Percentiles rank a stretch among this genome's conserved stretches.
These are phyloP conservation scores for Porites rus DNA, from an alignment of 92 coral and sea anemone genomes.

Conservation along the genomic window DNA sequence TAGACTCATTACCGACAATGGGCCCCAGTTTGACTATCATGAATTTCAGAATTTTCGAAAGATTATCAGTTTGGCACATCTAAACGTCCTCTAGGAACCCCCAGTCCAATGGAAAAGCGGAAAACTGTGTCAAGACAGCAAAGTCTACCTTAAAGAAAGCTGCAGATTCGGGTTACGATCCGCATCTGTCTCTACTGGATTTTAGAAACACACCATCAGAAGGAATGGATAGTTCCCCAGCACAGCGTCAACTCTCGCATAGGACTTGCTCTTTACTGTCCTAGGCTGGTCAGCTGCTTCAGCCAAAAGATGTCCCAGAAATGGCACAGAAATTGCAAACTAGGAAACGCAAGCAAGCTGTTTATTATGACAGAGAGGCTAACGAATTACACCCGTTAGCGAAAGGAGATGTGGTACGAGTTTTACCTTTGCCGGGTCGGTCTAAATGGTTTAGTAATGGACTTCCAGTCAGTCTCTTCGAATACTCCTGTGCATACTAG, in stretches of 20 bases:
- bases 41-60: neutral
- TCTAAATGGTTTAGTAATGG: too few species aligned
- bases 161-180: neutral
- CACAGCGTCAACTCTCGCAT: conserved; percentile 27
- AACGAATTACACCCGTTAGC: neutral
- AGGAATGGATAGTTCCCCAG: conserved; percentile 36
- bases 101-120: neutral
- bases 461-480: too few species aligned
- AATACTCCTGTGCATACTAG: too few species aligned
- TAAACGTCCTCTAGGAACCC: neutral
- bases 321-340: conserved; percentile 4
- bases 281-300: conserved; percentile 17
- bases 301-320: conserved; percentile 26
- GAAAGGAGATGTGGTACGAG: conserved; percentile 7
- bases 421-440: neutral
- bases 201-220: conserved; percentile 39
- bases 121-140: conserved; percentile 39
- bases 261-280: conserved; percentile 23
- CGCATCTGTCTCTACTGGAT: conserved; percentile 7
- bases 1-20: conserved; percentile 9
- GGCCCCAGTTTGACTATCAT: neutral
- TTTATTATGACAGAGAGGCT: neutral
- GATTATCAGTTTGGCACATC: conserved; percentile 1
- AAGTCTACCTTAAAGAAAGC: neutral
- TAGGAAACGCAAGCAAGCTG: neutral